Base-by-base conservation (phyloP, 1,140 invertebrate genomes). In the Panulirus ornatus region DNA sequence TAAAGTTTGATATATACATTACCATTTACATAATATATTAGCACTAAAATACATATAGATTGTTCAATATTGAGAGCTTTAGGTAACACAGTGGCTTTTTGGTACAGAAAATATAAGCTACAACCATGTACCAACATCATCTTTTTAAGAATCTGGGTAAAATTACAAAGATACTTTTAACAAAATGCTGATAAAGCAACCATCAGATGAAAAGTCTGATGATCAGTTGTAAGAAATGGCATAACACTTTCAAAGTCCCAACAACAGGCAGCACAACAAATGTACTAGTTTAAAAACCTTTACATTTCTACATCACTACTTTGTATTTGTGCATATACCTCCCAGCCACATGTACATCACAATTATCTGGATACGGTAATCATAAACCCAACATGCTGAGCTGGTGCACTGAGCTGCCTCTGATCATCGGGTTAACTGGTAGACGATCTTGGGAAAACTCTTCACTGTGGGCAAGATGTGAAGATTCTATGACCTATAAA, bases 31-130 rank as follows among this genome's bases (percentile, higher is more conserved):
- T 84, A 89, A 83, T 83, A 83, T 83, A 84, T 89, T 83, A 89
- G 66, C 66, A 83, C 79, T 83, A 89, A 89, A 89, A 83, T 89
- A 89, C 88, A 89, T 89, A 89, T 83, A 89, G 88, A 89, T 89
- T 89, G 88, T 83, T 89, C 79, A 89, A 84, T 89, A 63, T 75
- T 89, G 88, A 89, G 88, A 89, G 88, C 88, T 89, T 82, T 84
- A 89, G 79, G 82, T 83, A 83, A 84, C 88, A 89, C 44, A 88
- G 58, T 54, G 73, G 71, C 44, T 58, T 85, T 88, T 82, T 88
- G 86, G 86, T 88, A 88, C 86, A 88, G 75, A 88, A 88, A 88
- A 82, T 81, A 82, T 70, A 71, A 81, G 42, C 86, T 88, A 88
- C 86, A 88, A 88, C 86, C 86, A 88, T 88, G 88, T 89, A 89